Evolutionary conservation across 1,140 invertebrate genomes (phyloP).

Genomic region (Pollicipes pollicipes): DNA sequence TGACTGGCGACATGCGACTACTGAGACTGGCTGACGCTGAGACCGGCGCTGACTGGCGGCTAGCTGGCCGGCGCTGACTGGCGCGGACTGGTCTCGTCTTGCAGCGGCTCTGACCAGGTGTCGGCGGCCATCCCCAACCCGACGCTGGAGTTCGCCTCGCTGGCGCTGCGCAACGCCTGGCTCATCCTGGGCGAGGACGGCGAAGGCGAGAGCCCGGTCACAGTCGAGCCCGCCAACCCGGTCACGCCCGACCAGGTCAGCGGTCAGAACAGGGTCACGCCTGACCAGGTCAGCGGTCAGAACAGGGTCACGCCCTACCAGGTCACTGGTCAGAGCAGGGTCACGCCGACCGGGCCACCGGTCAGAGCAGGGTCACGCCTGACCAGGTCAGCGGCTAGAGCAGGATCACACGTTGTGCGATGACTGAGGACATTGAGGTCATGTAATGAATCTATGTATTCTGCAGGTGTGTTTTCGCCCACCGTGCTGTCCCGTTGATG

Average conservation of each 20-base stretch:
- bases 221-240: slow-evolving; percentile 13
- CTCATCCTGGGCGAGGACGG: slow-evolving; percentile 30
- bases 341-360: background rate
- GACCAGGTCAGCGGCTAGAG: slow-evolving; percentile 12
- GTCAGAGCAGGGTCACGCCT: slow-evolving; percentile 9
- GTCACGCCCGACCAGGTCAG: slow-evolving; percentile 11
- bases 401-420: no score
- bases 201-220: background rate
- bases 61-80: no score
- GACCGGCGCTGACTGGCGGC: no score
- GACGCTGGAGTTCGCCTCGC: slow-evolving; percentile 70
- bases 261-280: background rate
- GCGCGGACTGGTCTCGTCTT: no score
- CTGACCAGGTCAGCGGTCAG: slow-evolving; percentile 5
- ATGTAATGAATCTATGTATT: no score
- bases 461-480: no score
- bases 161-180: slow-evolving; percentile 72
- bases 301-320: slow-evolving; percentile 11
- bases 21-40: no score
- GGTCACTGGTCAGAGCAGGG: slow-evolving; percentile 1
- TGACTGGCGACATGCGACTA: no score
- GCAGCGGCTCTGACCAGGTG: slow-evolving; percentile 6
- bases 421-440: no score
- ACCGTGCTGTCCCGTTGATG: no score
- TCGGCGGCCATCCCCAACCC: slow-evolving; percentile 52